phyloP scores from a whole-genome alignment of 2,113 vertebrate genomes.

The Brevimyrus niger region DNA sequence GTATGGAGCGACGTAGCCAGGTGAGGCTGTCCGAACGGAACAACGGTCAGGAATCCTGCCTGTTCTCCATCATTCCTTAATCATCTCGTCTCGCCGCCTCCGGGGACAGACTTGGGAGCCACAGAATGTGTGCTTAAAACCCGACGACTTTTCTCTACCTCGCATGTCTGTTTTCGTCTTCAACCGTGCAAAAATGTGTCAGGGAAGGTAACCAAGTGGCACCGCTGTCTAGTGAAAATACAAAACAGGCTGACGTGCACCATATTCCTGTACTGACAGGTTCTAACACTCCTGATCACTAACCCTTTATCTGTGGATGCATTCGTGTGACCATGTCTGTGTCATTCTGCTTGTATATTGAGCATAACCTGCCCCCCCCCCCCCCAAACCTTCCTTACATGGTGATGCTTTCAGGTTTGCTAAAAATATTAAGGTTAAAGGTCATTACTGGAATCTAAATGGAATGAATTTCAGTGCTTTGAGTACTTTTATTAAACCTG shows the following conservation, averaged over 20 bases:
- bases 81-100: not conserved
- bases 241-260: not conserved
- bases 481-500: too few relatives aligned
- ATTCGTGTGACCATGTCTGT: not conserved
- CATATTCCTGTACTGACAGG: not conserved
- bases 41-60: not conserved
- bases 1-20: not conserved
- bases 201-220: not conserved
- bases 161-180: not conserved
- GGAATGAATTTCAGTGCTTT: not conserved
- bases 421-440: not conserved
- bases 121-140: not conserved
- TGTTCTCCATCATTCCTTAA: not conserved
- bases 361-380: not conserved
- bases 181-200: not conserved
- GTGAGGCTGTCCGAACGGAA: not conserved
- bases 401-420: not conserved
- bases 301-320: not conserved
- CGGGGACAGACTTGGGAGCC: not conserved
- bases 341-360: not conserved
- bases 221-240: not conserved
- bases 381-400: not conserved
- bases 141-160: too few relatives aligned
- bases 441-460: not conserved
- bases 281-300: not conserved